Conservation (phyloP, 2,888 invertebrate genomes). For the Campoplex capitator region DNA sequence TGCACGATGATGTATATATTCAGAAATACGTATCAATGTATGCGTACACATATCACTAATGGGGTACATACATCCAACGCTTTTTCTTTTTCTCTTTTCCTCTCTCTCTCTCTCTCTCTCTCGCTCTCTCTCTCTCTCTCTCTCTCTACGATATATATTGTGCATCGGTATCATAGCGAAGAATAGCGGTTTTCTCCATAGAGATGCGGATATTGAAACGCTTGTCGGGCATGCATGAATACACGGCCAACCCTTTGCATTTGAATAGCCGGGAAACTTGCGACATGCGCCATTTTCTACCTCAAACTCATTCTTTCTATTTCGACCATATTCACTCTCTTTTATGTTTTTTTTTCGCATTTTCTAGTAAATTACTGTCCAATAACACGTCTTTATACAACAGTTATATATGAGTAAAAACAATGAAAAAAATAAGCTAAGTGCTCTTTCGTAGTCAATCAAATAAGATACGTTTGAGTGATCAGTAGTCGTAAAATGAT, state of each 20-base stretch:
- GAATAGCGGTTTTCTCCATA: constrained; percentile 44
- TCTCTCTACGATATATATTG: constrained; percentile 41
- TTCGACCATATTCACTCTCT: constrained; percentile 6
- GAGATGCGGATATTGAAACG: constrained; percentile 41
- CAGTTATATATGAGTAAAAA: neutral
- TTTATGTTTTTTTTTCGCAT: constrained; percentile 10
- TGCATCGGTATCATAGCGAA: constrained; percentile 52
- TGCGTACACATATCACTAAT: constrained; percentile 9
- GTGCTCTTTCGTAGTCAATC: neutral
- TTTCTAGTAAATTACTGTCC: neutral
- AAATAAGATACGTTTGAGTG: neutral
- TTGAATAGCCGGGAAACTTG: constrained; percentile 29
- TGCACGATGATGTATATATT: constrained; percentile 2
- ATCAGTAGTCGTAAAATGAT: neutral
- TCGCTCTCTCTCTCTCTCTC: neutral
- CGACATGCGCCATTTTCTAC: constrained; percentile 47
- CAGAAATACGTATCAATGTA: neutral
- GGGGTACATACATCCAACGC: constrained; percentile 20
- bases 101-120: neutral
- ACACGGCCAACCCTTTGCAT: constrained; percentile 33
- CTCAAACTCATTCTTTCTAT: constrained; percentile 32
- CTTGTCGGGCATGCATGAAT: constrained; percentile 3
- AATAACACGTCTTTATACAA: neutral
- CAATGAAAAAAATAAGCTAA: neutral
- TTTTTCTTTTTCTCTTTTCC: neutral